Evolutionary conservation across 2,888 invertebrate genomes (phyloP).

Genomic region (Chrysina gloriosa): DNA sequence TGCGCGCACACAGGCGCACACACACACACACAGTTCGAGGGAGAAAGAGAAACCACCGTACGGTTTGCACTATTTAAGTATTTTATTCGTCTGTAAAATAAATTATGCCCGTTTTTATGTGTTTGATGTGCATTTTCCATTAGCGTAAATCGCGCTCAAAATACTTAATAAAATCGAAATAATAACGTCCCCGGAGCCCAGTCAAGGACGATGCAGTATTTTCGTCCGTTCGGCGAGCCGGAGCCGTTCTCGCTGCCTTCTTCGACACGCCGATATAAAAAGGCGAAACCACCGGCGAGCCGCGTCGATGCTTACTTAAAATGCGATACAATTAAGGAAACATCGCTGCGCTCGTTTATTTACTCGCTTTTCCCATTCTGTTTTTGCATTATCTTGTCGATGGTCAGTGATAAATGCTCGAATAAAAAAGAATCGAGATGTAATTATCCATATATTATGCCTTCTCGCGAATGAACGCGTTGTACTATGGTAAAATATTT

Average conservation of each 20-base stretch:
- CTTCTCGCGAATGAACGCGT: too few species aligned
- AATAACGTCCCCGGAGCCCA: constrained; percentile 8
- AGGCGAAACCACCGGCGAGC: not conserved
- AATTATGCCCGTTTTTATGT: constrained; percentile 31
- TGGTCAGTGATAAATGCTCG: too few species aligned
- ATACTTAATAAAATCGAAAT: constrained; percentile 35
- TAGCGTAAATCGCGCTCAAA: constrained; percentile 41
- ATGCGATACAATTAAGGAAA: constrained; percentile 21
- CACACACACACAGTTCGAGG: too few species aligned
- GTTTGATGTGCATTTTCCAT: constrained; percentile 43
- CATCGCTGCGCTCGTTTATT: constrained; percentile 1
- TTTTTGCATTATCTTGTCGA: constrained; percentile 8
- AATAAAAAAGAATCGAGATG: too few species aligned
- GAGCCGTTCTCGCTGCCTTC: not conserved
- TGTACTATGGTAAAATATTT: too few species aligned
- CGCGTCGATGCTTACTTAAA: constrained; percentile 6
- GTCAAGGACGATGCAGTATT: constrained; percentile 12
- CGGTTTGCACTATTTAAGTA: constrained; percentile 33
- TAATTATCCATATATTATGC: too few species aligned
- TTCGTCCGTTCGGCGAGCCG: not conserved
- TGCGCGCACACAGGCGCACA: too few species aligned
- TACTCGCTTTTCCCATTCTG: not conserved
- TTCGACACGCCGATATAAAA: not conserved
- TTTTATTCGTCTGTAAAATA: constrained; percentile 37
- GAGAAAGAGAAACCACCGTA: too few species aligned